Evolutionary conservation across 2,113 vertebrate species (phyloP).

Genomic region (Rhinopomastus cyanomelas): DNA sequence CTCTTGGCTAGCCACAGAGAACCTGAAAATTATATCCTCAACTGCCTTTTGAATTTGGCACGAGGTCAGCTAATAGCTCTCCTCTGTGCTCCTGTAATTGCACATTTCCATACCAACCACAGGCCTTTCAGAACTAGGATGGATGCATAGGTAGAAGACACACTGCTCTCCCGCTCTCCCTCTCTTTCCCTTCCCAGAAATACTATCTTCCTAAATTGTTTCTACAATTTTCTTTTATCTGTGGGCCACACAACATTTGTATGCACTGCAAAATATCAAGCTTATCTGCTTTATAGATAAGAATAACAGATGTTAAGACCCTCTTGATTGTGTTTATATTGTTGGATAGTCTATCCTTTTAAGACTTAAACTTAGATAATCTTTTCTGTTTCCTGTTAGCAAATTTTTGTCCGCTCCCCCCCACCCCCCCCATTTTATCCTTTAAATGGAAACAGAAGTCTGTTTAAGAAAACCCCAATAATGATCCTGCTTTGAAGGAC

Average conservation of each 20-base stretch:
- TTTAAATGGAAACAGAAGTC: conserved; percentile 73
- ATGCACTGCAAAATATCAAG: background rate
- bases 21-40: background rate
- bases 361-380: conserved; percentile 36
- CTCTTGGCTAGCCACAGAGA: background rate
- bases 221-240: conserved; percentile 1
- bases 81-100: background rate
- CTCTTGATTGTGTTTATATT: conserved; percentile 22
- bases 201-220: background rate
- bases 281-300: background rate
- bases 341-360: conserved; percentile 26
- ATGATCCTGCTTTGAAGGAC: conserved; percentile 80
- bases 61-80: background rate
- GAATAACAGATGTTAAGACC: conserved; percentile 21
- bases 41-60: background rate
- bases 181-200: background rate
- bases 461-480: conserved; percentile 81
- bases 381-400: conserved; percentile 39
- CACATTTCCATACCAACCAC: background rate
- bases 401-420: conserved; percentile 46
- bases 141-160: background rate
- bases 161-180: background rate
- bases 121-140: background rate
- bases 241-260: background rate
- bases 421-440: conserved; percentile 37